phyloP scores from a whole-genome alignment of 1,140 invertebrate genomes.

The Neodiprion lecontei region DNA sequence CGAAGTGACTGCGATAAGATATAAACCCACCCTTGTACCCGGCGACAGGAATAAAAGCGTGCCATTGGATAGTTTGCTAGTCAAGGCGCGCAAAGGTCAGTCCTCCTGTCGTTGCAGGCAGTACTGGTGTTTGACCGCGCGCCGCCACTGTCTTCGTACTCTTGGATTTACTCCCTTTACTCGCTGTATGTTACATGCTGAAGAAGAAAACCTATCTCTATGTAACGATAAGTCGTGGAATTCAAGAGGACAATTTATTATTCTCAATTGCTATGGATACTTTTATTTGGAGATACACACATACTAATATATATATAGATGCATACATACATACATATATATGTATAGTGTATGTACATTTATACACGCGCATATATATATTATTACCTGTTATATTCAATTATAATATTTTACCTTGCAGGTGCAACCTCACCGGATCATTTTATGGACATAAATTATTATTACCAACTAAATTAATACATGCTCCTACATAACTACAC shows the following conservation, averaged over 20 bases:
- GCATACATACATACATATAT: background rate
- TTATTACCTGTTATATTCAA: background rate
- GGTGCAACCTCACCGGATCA: background rate
- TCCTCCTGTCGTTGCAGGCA: no score
- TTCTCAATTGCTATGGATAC: no score
- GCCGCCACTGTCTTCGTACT: background rate
- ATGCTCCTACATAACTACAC: no score
- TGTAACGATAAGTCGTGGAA: background rate
- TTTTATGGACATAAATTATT: background rate
- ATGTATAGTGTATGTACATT: background rate
- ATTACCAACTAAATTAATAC: background rate
- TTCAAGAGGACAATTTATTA: constrained; percentile 6
- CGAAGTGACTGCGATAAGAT: no score
- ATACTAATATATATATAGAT: background rate
- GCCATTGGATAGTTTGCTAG: background rate
- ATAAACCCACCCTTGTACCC: no score
- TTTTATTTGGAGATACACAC: no score
- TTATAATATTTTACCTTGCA: background rate
- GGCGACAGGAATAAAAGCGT: background rate
- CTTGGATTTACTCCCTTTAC: background rate
- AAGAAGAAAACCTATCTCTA: background rate
- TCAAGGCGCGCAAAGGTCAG: background rate
- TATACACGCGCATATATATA: background rate
- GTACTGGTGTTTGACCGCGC: no score
- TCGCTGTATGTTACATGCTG: background rate